Conservation (phyloP, 2,888 invertebrate genomes). For the Bombylius major region DNA sequence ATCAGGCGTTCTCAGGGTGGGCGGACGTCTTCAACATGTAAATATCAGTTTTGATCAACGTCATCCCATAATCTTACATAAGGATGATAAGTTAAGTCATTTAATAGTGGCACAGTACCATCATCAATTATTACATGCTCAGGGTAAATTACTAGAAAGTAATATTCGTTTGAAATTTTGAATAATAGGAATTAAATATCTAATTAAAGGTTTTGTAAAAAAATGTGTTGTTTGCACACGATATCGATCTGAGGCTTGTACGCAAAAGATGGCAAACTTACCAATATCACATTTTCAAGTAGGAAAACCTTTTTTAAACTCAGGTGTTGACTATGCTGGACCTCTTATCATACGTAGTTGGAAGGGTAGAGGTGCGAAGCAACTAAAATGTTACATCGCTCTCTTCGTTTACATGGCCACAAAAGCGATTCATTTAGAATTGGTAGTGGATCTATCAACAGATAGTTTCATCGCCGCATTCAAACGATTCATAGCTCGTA, state of each 20-base stretch:
- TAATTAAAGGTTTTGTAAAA: neutral
- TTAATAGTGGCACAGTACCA: neutral
- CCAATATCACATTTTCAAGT: constrained; percentile 12
- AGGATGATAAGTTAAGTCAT: neutral
- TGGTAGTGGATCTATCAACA: constrained; percentile 18
- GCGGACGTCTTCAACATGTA: neutral
- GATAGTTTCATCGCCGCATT: constrained; percentile 20
- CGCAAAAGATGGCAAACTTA: constrained; percentile 5
- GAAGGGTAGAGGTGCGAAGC: constrained; percentile 15
- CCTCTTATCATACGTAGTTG: constrained; percentile 14
- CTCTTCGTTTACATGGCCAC: constrained; percentile 20
- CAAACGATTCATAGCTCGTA: constrained; percentile 19
- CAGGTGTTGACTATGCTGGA: constrained; percentile 17
- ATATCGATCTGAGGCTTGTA: too few relatives aligned
- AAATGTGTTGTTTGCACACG: neutral
- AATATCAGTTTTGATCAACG: neutral
- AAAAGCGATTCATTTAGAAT: constrained; percentile 21
- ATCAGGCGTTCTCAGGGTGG: neutral
- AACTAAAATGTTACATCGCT: constrained; percentile 18
- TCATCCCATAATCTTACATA: neutral
- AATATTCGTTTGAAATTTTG: neutral
- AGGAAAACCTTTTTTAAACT: constrained; percentile 15
- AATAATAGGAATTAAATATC: neutral
- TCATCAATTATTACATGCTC: neutral
- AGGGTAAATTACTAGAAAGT: neutral